Percentiles rank a stretch among this genome's conserved stretches.
phyloP scores from a whole-genome alignment of 2,113 vertebrate species.

The Lampris megalopsis region DNA sequence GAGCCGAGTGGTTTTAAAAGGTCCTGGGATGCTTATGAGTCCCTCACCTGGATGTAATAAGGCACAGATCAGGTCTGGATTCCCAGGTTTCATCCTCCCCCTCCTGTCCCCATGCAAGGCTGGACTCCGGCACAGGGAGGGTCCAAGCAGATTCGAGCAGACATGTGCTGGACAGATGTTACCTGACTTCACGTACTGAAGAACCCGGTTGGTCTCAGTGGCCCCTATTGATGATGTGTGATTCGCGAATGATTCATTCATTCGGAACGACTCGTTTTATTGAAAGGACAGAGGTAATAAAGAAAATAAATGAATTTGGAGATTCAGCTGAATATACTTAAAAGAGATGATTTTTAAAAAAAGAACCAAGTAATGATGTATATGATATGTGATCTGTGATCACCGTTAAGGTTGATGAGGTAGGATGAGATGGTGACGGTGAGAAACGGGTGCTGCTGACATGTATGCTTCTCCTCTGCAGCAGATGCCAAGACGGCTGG shows the following conservation, averaged over 20 bases:
- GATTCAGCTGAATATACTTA: not conserved
- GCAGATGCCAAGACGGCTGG: not conserved
- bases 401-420: not conserved
- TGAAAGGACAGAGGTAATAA: not conserved
- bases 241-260: slow-evolving; percentile 41
- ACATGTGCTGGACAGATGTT: slow-evolving; percentile 69
- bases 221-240: slow-evolving; percentile 21
- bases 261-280: not conserved
- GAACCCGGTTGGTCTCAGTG: slow-evolving; percentile 32
- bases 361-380: not conserved
- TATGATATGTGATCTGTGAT: not conserved
- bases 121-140: not conserved
- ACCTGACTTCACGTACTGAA: slow-evolving; percentile 37
- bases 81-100: slow-evolving; percentile 29
- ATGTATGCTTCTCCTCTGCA: not conserved
- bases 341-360: not conserved
- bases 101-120: slow-evolving; percentile 8
- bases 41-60: slow-evolving; percentile 65
- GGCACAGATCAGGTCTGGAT: slow-evolving; percentile 23
- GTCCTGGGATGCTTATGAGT: slow-evolving; percentile 57
- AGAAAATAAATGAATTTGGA: not conserved
- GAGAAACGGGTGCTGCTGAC: not conserved
- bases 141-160: slow-evolving; percentile 17
- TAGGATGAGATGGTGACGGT: not conserved
- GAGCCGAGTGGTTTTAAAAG: slow-evolving; percentile 66